Evolutionary conservation across 2,888 invertebrate genomes (phyloP).

Genomic region (Cerceris ruficornis): DNA sequence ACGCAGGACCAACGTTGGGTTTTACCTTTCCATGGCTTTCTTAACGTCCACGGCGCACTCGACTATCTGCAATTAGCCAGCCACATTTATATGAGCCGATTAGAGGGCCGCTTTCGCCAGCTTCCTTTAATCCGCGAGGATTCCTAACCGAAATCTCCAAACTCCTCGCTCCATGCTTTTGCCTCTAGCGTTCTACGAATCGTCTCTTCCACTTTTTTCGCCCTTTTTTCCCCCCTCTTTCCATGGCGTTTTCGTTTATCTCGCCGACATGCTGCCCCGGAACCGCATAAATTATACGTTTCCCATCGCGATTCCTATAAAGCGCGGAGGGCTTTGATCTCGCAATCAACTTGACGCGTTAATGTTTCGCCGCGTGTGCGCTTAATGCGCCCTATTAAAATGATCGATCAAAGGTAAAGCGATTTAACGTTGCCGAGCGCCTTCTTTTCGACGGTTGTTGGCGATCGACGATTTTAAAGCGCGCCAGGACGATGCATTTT

Average conservation of each 20-base stretch:
- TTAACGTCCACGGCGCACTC: conserved; percentile 50
- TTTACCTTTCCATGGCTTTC: conserved; percentile 40
- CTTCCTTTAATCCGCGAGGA: conserved; percentile 51
- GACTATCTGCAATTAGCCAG: conserved; percentile 70
- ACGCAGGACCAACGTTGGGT: conserved; percentile 26
- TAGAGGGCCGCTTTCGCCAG: conserved; percentile 64
- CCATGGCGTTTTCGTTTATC: conserved; percentile 10
- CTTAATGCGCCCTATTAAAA: conserved; percentile 4
- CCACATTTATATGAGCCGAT: conserved; percentile 74
- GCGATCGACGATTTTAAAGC: not conserved
- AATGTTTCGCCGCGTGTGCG: not conserved
- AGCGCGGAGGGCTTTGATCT: not conserved
- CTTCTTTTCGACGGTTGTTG: not conserved
- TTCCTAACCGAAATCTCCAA: conserved; percentile 31
- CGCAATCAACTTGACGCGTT: not conserved
- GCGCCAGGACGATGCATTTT: not conserved
- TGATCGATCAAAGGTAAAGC: conserved; percentile 1
- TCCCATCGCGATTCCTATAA: conserved; percentile 1
- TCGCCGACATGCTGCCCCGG: not conserved
- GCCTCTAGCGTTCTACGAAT: not conserved
- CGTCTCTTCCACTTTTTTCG: not conserved
- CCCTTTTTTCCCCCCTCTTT: not conserved
- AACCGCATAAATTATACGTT: not conserved
- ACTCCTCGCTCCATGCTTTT: conserved; percentile 8
- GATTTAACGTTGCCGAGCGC: not conserved